A percentile compares a stretch with the other conserved stretches of the same genome.
These are phyloP conservation scores for Steatocranus sp. DNA, from an alignment of 2,797 vertebrate genomes.

Conservation along the genomic window DNA sequence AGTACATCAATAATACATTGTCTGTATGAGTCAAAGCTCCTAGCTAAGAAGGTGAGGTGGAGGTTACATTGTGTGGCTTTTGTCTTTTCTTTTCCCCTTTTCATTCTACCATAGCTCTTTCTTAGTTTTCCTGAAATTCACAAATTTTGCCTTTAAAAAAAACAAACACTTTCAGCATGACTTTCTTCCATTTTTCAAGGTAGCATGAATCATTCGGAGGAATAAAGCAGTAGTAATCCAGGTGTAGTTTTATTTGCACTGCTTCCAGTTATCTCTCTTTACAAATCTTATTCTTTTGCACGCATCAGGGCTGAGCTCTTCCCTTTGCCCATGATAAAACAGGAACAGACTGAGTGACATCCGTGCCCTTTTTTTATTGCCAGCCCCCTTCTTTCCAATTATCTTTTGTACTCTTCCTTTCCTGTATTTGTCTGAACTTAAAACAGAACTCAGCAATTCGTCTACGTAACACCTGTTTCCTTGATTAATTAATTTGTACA, in stretches of 20 bases:
- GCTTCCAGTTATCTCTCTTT: background rate
- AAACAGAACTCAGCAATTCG: too few species aligned
- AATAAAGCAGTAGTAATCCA: background rate
- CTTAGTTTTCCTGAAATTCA: background rate
- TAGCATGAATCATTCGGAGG: background rate
- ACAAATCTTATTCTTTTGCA: too few species aligned
- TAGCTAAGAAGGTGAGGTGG: background rate
- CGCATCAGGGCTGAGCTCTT: too few species aligned
- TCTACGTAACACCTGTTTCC: too few species aligned
- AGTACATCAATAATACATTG: background rate
- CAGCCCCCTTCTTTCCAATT: too few species aligned
- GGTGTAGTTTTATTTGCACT: background rate
- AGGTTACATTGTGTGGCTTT: background rate
- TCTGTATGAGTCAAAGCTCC: constrained; percentile 6
- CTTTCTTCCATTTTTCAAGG: constrained; percentile 6
- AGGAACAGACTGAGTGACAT: too few species aligned
- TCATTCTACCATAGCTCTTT: background rate
- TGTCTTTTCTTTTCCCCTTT: background rate
- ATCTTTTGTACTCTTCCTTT: too few species aligned
- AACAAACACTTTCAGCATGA: background rate
- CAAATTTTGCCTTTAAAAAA: background rate
- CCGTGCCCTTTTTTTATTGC: too few species aligned
- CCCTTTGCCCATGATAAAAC: too few species aligned
- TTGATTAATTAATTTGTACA: background rate
- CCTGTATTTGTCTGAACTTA: too few species aligned